A percentile compares a stretch with the other conserved stretches of the same genome.
Conservation (phyloP, 2,888 invertebrate species). For the Penaeus monodon region DNA sequence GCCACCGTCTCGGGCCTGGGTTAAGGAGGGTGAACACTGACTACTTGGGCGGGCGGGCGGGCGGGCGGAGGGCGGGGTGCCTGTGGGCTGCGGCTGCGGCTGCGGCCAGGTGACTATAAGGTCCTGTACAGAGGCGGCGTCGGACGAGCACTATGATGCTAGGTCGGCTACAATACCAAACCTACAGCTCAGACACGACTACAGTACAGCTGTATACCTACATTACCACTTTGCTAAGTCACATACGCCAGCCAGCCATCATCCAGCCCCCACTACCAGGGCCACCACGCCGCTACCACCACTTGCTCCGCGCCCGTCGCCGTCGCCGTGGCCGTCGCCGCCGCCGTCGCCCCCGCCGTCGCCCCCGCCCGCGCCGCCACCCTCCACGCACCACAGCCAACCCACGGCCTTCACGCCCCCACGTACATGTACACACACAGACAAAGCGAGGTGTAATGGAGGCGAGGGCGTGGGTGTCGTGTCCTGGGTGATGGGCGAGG, state of each 20-base stretch:
- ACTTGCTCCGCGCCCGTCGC: slow-evolving; percentile 3
- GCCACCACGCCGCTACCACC: neutral
- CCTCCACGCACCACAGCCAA: slow-evolving; percentile 6
- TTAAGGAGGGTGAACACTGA: slow-evolving; percentile 34
- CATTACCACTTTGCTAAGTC: slow-evolving; percentile 44
- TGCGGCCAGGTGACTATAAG: slow-evolving; percentile 52
- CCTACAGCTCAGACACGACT: slow-evolving; percentile 62
- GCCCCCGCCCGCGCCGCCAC: slow-evolving; percentile 29
- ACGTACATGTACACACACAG: no score
- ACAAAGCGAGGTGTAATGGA: slow-evolving; percentile 1
- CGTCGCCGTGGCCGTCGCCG: neutral
- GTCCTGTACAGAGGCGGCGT: slow-evolving; percentile 63
- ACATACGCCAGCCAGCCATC: slow-evolving; percentile 4
- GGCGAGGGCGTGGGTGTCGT: neutral
- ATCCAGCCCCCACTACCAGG: slow-evolving; percentile 1
- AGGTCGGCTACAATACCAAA: slow-evolving; percentile 60
- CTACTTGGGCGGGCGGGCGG: slow-evolving; percentile 1
- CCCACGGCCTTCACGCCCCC: neutral
- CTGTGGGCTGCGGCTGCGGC: slow-evolving; percentile 25
- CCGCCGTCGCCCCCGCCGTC: slow-evolving; percentile 6
- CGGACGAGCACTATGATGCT: slow-evolving; percentile 61
- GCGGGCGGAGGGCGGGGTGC: slow-evolving; percentile 6
- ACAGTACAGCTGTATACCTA: slow-evolving; percentile 59
- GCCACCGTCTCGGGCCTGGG: slow-evolving; percentile 1
- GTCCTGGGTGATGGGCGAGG: neutral